These are phyloP conservation scores for Pandemis corylana DNA, from an alignment of 2,888 invertebrate genomes.

Conservation along the genomic window DNA sequence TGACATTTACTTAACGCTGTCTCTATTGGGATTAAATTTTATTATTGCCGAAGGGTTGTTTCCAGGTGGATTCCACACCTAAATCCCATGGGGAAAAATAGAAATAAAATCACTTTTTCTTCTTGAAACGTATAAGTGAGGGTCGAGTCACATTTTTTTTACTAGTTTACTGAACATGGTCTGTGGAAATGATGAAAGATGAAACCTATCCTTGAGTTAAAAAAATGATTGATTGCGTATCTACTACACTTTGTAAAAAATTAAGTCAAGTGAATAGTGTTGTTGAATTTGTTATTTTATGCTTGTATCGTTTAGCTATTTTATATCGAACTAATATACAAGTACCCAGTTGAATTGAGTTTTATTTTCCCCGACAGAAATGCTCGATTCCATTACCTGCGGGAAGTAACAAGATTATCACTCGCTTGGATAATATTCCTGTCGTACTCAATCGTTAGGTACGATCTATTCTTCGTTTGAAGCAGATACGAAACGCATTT, in stretches of 20 bases:
- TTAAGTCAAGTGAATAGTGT: constrained; percentile 71
- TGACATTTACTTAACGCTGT: neutral
- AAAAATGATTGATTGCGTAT: constrained; percentile 48
- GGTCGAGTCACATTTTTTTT: too few relatives aligned
- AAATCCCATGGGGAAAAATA: neutral
- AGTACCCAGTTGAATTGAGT: constrained; percentile 65
- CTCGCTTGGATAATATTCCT: too few relatives aligned
- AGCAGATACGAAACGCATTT: constrained; percentile 28
- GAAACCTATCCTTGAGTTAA: neutral
- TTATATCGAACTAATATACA: constrained; percentile 78
- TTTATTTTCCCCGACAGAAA: constrained; percentile 53
- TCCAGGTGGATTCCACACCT: too few relatives aligned
- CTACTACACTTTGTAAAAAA: constrained; percentile 72
- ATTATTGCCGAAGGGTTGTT: too few relatives aligned
- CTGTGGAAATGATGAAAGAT: neutral
- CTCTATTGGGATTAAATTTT: neutral
- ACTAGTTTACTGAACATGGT: neutral
- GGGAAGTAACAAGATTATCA: too few relatives aligned
- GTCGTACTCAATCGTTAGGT: too few relatives aligned
- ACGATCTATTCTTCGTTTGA: neutral
- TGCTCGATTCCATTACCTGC: too few relatives aligned
- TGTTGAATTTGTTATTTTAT: constrained; percentile 80
- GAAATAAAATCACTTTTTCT: too few relatives aligned
- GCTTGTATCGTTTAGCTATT: constrained; percentile 79
- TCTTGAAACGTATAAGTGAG: too few relatives aligned